A percentile compares a stretch with the other conserved stretches of the same genome.
Evolutionary conservation across 1,140 invertebrate species (phyloP).

Genomic region (Frieseomelitta varia): DNA sequence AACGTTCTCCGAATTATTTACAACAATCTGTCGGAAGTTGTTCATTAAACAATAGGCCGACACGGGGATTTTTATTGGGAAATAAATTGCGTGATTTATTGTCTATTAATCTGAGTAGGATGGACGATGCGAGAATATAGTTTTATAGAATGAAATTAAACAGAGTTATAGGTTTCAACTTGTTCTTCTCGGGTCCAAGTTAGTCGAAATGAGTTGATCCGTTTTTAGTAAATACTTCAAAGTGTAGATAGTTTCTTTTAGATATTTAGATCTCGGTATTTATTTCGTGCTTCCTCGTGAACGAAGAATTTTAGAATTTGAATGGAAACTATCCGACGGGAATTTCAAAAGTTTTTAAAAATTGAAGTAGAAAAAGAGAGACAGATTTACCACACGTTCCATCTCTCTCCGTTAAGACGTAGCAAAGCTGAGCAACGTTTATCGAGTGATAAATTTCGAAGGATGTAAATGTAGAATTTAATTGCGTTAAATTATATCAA

Average conservation of each 20-base stretch:
- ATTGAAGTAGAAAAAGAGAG: no score
- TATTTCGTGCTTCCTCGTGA: no score
- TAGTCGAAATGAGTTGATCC: no score
- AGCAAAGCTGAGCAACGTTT: not conserved
- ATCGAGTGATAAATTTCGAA: not conserved
- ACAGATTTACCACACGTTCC: not conserved
- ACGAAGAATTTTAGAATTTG: no score
- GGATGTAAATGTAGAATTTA: not conserved
- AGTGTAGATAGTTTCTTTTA: no score
- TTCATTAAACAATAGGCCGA: not conserved
- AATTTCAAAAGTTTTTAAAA: not conserved
- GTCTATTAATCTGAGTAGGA: no score
- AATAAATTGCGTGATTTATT: not conserved
- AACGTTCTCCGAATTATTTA: not conserved
- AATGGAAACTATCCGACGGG: not conserved
- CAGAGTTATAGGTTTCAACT: no score
- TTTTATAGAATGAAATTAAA: no score
- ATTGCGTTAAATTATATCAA: not conserved
- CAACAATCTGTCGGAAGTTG: not conserved
- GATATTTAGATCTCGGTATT: no score
- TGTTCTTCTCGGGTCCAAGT: no score
- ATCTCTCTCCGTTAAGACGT: not conserved
- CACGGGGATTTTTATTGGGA: not conserved
- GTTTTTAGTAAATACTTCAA: no score
- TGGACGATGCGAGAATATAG: no score